Base-by-base conservation (phyloP, 2,888 invertebrate genomes). In the Lomographa bimaculata region DNA sequence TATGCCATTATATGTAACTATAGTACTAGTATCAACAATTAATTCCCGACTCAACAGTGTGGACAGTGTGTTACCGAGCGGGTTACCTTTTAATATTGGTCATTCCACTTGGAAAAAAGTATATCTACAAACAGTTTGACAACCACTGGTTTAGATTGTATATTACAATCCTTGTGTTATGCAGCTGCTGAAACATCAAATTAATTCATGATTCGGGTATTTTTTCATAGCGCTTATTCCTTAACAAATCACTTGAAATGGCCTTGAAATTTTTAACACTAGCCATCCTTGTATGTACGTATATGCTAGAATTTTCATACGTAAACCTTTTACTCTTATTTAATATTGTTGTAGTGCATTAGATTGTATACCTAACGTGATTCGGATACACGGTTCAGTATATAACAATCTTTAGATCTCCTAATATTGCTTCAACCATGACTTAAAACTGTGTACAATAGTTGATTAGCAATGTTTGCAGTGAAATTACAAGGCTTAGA, bases 301-400 rank as follows among this genome's bases (percentile, higher is more conserved):
- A 72, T 34, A 41, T 68, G 75, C 71, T 79, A 78, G 69, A 60
- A 58, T 58, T 69, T 69, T 77, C 71, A 77, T 83, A 82, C 77
- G 77, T 82, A 83, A 80, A 52, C 45, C 65, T 74, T 76, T 70
- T 69, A 71, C 64, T 72, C 66, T 74, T 58, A 67, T 76, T 72
- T 74, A 58, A 48, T 76, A 72, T 60, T 62, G 61, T 73, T 55
- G 63, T 76, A 77, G 73, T 62, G 57, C 39, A 57, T 64, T 71
- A 70, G 68, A 60, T 57, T 62, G 60, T 65, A 65, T 57, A 62
- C 42, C 26, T 53, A 54, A 44, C 50, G 48, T 44, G 54, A 52
- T 48, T 60, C 56, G 54, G 56, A 60, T 60, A 48, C 64, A 58
- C 43, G 60, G 30, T 46, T 36, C 51, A 33, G 36, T 46, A 39